Evolutionary conservation across 1,140 invertebrate species (phyloP).

Genomic region (Anastatus disparis): DNA sequence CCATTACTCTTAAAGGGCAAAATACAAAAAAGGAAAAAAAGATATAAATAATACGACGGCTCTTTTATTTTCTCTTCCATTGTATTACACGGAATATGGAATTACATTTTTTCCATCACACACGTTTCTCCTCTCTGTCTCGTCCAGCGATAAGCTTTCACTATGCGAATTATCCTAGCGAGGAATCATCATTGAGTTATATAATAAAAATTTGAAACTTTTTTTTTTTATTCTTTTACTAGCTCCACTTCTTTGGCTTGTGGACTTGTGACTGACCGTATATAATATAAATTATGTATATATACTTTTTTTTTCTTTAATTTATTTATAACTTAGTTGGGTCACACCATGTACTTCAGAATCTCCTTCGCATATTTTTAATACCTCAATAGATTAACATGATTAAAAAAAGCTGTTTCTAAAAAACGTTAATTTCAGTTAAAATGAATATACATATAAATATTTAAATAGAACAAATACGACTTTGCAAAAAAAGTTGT

Average conservation of each 20-base stretch:
- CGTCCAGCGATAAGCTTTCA: conserved; percentile 42
- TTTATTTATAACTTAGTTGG: conserved; percentile 22
- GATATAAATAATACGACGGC: conserved; percentile 24
- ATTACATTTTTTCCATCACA: conserved; percentile 21
- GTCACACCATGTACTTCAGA: conserved; percentile 10
- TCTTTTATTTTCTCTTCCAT: too few relatives aligned
- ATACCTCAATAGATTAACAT: not conserved
- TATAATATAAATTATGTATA: conserved; percentile 53
- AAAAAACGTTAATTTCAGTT: conserved; percentile 13
- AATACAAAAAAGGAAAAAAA: conserved; percentile 28
- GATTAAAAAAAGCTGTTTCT: not conserved
- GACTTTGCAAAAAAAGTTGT: not conserved
- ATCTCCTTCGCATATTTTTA: conserved; percentile 9
- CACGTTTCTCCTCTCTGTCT: conserved; percentile 17
- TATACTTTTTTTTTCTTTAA: conserved; percentile 8
- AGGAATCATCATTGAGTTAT: conserved; percentile 47
- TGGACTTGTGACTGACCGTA: conserved; percentile 62
- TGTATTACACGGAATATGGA: conserved; percentile 36
- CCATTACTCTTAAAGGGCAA: conserved; percentile 27
- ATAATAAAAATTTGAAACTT: conserved; percentile 43
- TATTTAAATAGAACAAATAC: not conserved
- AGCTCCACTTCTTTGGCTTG: conserved; percentile 65
- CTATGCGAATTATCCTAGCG: conserved; percentile 41
- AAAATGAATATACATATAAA: not conserved
- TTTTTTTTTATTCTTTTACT: conserved; percentile 53